Base-by-base conservation (phyloP, 2,113 vertebrate species). In the Platycercus adscitus region DNA sequence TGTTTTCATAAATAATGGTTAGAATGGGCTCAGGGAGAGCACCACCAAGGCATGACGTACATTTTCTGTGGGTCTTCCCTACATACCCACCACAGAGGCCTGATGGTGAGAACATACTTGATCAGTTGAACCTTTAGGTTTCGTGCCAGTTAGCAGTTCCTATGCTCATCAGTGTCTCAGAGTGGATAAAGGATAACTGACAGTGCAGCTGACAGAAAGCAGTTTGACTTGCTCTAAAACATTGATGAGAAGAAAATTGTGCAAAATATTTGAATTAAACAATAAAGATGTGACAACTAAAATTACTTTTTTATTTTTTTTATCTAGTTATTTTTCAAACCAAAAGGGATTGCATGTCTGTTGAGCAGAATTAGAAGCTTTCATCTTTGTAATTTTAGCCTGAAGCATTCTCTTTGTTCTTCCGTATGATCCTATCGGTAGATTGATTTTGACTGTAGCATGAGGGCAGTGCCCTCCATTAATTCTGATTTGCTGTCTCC, bases 391-490 rank as follows among this genome's bases (percentile, higher is more conserved):
- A 65, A 41, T 73, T 91, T 80, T 87, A 94, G 58, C 95, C 88
- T 86, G 68, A 80, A 95, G 93, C 88, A 18, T 93, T 88, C 65
- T 72, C 72, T 96, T 96, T 95, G 60, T 94, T 96, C 60, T 93
- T 97, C 75, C 35, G 7, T 91, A 35, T 89, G 77, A 70, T 89
- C 69, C 4, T 86, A 81, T 71, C 65, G 28, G 53, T 77, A 64
- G 56, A 97, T 97, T 96, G 95, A 95, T 97, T 97, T 96, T 96
- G 53, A 64, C 63, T 85, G 56, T 79, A 95, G 31, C 72, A 63
- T 64, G 60, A 95, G 64, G 37, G 52, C 81, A 88, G 7, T 78
- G 81, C 86, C 78, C 73, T 95, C 79, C 56, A 56, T 93, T 95
- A 85, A 91, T 95, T 77, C 58, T 50, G 46, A 80, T 86, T 96